Evolutionary conservation across 1,140 invertebrate genomes (phyloP).

Genomic region (Drosophila biarmipes): DNA sequence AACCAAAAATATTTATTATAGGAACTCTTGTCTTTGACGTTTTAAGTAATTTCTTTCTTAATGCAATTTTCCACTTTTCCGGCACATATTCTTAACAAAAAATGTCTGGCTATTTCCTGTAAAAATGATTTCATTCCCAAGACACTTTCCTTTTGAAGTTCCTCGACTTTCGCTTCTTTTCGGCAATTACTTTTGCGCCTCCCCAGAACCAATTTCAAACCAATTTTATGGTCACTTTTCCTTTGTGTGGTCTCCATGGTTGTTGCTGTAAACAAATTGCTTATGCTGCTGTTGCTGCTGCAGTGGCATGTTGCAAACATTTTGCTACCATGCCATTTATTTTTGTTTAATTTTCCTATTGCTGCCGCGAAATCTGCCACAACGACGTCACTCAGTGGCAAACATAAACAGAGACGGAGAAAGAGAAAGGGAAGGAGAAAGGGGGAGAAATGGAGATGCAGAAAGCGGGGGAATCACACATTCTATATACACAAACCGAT

Average conservation of each 20-base stretch:
- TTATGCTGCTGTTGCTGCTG: conserved; percentile 17
- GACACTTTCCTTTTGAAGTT: conserved; percentile 20
- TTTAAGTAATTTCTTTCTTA: background rate
- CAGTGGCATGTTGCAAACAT: conserved; percentile 57
- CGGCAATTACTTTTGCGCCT: conserved; percentile 10
- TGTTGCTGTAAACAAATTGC: conserved; percentile 30
- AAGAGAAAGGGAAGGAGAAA: background rate
- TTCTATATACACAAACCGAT: background rate
- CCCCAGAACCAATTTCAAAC: conserved; percentile 25
- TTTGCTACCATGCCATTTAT: conserved; percentile 57
- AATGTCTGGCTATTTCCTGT: background rate
- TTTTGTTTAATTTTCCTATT: conserved; percentile 64
- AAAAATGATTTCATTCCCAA: background rate
- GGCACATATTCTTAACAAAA: background rate
- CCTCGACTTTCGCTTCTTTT: conserved; percentile 1
- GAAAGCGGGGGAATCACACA: conserved; percentile 10
- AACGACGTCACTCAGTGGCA: conserved; percentile 64
- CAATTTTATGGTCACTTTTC: conserved; percentile 50
- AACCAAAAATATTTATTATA: background rate
- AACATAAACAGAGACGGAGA: conserved; percentile 49
- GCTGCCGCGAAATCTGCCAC: conserved; percentile 62
- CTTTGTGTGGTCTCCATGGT: conserved; percentile 28
- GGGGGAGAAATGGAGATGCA: conserved; percentile 13
- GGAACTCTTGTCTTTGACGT: background rate
- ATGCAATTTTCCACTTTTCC: background rate